Percentiles rank a stretch among this genome's conserved stretches.
phyloP scores from a whole-genome alignment of 2,113 vertebrate species.

The Gambusia affinis region DNA sequence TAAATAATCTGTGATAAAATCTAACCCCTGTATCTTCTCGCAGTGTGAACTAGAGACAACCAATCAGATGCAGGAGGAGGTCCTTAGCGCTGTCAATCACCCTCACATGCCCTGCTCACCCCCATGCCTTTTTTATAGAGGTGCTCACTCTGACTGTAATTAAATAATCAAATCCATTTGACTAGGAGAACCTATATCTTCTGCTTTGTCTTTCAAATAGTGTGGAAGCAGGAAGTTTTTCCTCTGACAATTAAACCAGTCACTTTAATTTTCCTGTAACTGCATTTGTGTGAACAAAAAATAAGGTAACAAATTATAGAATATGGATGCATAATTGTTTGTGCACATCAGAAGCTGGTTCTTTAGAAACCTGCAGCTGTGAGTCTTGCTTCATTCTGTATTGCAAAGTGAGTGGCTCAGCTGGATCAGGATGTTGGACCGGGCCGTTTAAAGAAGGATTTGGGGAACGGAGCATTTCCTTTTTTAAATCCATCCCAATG shows the following conservation, averaged over 20 bases:
- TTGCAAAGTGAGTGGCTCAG: not conserved
- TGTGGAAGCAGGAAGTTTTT: not conserved
- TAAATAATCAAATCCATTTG: not conserved
- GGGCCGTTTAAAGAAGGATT: conserved; percentile 21
- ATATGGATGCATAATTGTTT: not conserved
- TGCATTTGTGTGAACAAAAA: not conserved
- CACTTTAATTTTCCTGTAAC: not conserved
- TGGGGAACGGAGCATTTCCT: conserved; percentile 4
- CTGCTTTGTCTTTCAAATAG: not conserved
- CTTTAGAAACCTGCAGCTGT: no score
- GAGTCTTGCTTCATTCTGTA: not conserved
- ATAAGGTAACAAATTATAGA: no score
- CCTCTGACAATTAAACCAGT: not conserved
- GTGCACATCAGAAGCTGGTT: not conserved
- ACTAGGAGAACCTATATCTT: not conserved
- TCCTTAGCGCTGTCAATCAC: no score
- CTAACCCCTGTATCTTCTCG: no score
- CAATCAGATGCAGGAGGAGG: no score
- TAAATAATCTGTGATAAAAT: no score
- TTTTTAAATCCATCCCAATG: conserved; percentile 45
- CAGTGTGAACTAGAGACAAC: no score
- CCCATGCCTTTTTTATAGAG: not conserved
- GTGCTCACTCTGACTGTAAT: not conserved
- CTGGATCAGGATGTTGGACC: conserved; percentile 5
- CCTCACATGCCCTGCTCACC: not conserved